Percentiles rank a stretch among this genome's conserved stretches.
phyloP scores from a whole-genome alignment of 1,140 invertebrate species.

The Apis laboriosa region DNA sequence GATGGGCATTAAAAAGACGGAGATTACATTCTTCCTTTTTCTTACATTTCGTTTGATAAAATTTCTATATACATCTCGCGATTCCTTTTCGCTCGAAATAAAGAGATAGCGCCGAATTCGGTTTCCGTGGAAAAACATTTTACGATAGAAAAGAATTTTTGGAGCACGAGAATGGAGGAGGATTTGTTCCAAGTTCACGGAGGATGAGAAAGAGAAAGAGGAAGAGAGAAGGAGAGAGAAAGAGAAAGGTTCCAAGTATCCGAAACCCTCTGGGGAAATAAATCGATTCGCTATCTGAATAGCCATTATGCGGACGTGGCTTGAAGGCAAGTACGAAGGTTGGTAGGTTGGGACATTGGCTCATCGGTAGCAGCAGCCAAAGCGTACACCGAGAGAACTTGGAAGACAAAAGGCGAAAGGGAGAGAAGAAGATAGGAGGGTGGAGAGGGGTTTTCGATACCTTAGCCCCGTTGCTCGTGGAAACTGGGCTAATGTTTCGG shows the following conservation, averaged over 20 bases:
- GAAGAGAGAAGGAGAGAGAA: constrained; percentile 11
- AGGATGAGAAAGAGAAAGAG: constrained; percentile 18
- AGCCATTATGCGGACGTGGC: constrained; percentile 68
- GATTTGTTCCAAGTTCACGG: constrained; percentile 35
- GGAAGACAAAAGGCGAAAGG: constrained; percentile 21
- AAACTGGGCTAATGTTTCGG: constrained; percentile 72
- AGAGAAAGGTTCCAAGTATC: constrained; percentile 51
- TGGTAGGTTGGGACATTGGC: constrained; percentile 18
- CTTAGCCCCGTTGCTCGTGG: constrained; percentile 36
- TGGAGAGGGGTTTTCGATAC: constrained; percentile 10
- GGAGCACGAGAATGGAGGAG: neutral
- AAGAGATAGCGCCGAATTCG: neutral
- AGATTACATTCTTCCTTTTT: too few species aligned
- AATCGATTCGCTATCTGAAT: constrained; percentile 73
- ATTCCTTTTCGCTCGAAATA: neutral
- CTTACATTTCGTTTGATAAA: neutral
- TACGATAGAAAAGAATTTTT: constrained; percentile 3
- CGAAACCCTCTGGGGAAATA: constrained; percentile 65
- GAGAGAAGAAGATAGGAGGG: constrained; percentile 1
- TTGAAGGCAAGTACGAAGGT: constrained; percentile 34
- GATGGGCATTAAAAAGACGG: too few species aligned
- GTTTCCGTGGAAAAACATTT: constrained; percentile 23
- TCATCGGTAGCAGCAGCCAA: constrained; percentile 21
- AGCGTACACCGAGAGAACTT: constrained; percentile 4
- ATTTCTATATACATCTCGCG: neutral